Evolutionary conservation across 2,113 vertebrate species (phyloP), one percentile per base, ranked within the genome.

Genomic region (Myotis lucifugus): DNA sequence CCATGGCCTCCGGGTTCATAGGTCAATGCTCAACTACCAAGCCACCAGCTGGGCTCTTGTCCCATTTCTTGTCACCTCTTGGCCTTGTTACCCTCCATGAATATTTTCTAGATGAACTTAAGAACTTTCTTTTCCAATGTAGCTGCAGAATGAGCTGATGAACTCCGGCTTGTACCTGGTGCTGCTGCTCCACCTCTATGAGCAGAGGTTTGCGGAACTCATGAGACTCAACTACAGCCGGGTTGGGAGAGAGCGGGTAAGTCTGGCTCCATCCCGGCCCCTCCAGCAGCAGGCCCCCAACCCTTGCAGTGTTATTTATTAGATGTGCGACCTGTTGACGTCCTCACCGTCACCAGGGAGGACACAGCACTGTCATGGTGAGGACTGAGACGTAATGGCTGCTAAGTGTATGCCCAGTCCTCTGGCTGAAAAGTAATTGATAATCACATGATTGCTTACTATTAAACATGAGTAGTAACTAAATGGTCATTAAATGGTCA

Each of bases 121-220:
- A 7, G n/a, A 56, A 61, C 18, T 70, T 69, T 54, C 84, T 93
- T 83, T 67, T 82, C 74, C 88, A 0, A 18, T 3, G 2, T 32
- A 98, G 96, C 96, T 91, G 77, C 96, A 96, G 25, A 93, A 85
- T 2, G 59, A 97, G 52, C 88, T 96, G 77, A 95, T 93, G 94
- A 96, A 96, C 27, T 93, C 96, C 0, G 87, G 93, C 27, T 64
- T 98, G 42, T 97, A 77, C 37, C 97, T 97, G 90, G 89, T 95
- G 21, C 90, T 97, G 40, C 93, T 98, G 34, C 97, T 97, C 25
- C 93, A 97, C 72, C 83, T 98, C 48, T 97, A 98, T 5, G 95
- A 98, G 52, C 70, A 97, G 95, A 96, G 94, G 17, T 97, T 95
- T 91, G 93, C 96, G 7, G 96, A 98, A 50, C 94, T 98, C 78